Conservation (phyloP, 2,797 vertebrate species). For the Tokudaia muenninki region DNA sequence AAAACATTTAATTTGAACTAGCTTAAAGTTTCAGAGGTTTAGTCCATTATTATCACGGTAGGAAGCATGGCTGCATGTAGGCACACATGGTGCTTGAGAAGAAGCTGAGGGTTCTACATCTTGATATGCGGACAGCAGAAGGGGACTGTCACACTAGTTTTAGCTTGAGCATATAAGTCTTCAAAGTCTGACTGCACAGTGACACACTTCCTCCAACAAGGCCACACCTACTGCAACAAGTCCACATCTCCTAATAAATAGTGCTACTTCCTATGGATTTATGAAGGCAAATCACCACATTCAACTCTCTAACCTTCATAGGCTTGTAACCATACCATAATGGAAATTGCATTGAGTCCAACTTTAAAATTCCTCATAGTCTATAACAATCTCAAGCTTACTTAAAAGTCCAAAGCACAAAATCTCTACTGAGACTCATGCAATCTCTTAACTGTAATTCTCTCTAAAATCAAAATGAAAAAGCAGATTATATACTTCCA, state of each 20-base stretch:
- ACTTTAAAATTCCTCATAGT: not conserved
- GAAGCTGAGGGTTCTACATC: not conserved
- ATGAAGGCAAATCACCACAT: not conserved
- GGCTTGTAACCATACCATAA: not conserved
- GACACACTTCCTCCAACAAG: not conserved
- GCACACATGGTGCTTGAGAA: not conserved
- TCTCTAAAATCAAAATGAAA: not conserved
- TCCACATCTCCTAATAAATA: not conserved
- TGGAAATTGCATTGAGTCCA: not conserved
- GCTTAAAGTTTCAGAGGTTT: not conserved
- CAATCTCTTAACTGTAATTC: not conserved
- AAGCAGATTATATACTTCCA: not conserved
- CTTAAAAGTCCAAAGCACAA: no score
- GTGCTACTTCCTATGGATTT: no score
- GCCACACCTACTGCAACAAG: not conserved
- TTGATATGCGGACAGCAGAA: not conserved
- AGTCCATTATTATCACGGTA: not conserved
- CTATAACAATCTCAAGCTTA: not conserved
- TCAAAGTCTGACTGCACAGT: not conserved
- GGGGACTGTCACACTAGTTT: not conserved
- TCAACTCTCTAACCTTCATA: not conserved
- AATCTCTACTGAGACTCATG: not conserved
- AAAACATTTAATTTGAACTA: not conserved
- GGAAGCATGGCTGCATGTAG: not conserved
- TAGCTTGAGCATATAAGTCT: not conserved